phyloP scores from a whole-genome alignment of 2,113 vertebrate species.

The Sinosuthora webbiana region DNA sequence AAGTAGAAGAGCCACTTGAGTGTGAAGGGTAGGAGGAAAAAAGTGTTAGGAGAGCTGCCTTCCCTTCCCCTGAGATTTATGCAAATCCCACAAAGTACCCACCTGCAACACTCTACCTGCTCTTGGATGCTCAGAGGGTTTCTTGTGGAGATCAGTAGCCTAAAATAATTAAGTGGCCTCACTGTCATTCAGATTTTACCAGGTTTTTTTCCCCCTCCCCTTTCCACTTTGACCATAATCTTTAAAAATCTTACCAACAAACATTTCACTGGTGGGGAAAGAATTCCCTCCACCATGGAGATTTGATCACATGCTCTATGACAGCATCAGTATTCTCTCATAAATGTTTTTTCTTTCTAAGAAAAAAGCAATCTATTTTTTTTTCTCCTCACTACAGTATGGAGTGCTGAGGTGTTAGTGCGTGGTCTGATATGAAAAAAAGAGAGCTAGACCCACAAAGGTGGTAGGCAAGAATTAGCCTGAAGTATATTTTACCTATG shows the following conservation, averaged over 20 bases:
- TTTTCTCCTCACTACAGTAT: not conserved
- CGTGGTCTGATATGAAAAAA: not conserved
- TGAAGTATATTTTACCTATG: not conserved
- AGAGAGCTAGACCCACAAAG: not conserved
- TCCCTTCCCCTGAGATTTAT: not conserved
- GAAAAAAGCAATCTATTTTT: fast-evolving
- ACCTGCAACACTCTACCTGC: constrained; percentile 37
- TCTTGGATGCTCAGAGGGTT: constrained; percentile 48
- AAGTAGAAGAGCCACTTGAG: not conserved
- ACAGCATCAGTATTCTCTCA: not conserved
- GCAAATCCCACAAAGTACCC: constrained; percentile 47
- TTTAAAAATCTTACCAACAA: constrained; percentile 35
- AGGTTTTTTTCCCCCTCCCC: not conserved
- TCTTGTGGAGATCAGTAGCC: constrained; percentile 66
- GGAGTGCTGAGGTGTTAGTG: not conserved
- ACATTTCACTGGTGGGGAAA: constrained; percentile 40
- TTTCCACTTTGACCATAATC: constrained; percentile 41
- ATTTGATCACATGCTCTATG: not conserved
- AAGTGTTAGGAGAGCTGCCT: not conserved
- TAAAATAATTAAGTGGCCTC: constrained; percentile 74
- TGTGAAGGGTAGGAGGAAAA: not conserved
- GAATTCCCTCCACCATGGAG: not conserved
- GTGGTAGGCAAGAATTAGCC: not conserved
- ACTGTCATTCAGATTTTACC: constrained; percentile 18
- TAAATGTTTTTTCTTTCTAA: not conserved